Conservation (phyloP, 1,140 invertebrate species). For the Bombus confusus region DNA sequence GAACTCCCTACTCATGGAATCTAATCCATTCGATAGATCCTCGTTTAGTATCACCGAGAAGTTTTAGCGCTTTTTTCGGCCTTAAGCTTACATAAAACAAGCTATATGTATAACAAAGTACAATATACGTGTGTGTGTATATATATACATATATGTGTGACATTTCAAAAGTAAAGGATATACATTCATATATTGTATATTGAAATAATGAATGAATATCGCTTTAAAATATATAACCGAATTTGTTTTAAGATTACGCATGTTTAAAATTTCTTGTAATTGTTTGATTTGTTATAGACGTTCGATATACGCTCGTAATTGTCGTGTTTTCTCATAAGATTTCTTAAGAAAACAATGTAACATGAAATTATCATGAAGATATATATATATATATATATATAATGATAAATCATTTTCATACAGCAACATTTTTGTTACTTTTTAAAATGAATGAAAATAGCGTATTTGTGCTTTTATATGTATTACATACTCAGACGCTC, state of each 20-base stretch:
- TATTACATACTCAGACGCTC: neutral
- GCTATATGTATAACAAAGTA: constrained; percentile 17
- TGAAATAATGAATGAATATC: neutral
- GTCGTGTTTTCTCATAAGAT: constrained; percentile 2
- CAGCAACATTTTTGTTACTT: neutral
- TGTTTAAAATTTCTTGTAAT: neutral
- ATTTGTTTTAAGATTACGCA: neutral
- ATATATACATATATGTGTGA: neutral
- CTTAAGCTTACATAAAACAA: constrained; percentile 27
- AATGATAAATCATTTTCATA: neutral
- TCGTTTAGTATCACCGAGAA: constrained; percentile 37
- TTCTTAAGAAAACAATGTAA: neutral
- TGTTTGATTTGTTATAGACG: neutral
- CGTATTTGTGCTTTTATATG: neutral
- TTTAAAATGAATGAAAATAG: neutral
- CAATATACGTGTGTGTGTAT: neutral
- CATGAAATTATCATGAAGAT: neutral
- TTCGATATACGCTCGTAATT: neutral
- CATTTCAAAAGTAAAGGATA: neutral
- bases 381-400: no score
- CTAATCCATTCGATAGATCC: constrained; percentile 35
- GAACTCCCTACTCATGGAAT: constrained; percentile 27
- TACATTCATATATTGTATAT: neutral
- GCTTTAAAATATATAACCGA: constrained; percentile 6
- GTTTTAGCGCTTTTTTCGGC: constrained; percentile 16